Base-by-base conservation (phyloP, 1,140 invertebrate species). In the Watersipora subatra region DNA sequence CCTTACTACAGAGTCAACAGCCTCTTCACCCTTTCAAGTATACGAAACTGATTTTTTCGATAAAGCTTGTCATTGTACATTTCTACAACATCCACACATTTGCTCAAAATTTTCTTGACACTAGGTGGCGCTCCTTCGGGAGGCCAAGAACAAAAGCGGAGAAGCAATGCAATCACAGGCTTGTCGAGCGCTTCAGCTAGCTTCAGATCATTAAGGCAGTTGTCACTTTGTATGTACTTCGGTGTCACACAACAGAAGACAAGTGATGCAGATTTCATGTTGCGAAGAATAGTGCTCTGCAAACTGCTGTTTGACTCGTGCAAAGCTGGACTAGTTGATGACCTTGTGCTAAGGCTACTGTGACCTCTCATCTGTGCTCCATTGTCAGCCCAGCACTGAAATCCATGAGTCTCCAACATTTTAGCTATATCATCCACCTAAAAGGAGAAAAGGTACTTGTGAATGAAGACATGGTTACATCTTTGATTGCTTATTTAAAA, bases 321-420 rank as follows among this genome's bases (percentile, higher is more conserved):
- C 34, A 71, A 22, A 7, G 58, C 28, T n/a, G 30, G 56, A 7
- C 65, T 66, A 15, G 57, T 55, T 26, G 69, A 70, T 58, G 70
- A 72, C 1, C 73, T 70, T 26, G 63, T 71, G 59, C 72, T 74
- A 22, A 69, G 68, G 61, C 73, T 73, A 67, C 75, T 77, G 69
- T 73, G 66, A n/a, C 74, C 74, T 7, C 73, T 68, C 69, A 77
- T 71, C 19, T 27, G 29, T 29, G 73, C 68, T 46, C 74, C 76
- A 57, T 81, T 76, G 66, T 83, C 81, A 56, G 81, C 81, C 80
- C 81, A 83, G 68, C 81, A 83, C 12, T 71, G 69, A 46, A 80
- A 74, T 2, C 79, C 79, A 57, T 74, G 74, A 7, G 75, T 62
- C 65, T 83, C 80, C 22, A 83, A 69, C 30, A 76, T 64, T 24